Conservation (phyloP, 1,140 invertebrate species). For the Drosophila grimshawi region DNA sequence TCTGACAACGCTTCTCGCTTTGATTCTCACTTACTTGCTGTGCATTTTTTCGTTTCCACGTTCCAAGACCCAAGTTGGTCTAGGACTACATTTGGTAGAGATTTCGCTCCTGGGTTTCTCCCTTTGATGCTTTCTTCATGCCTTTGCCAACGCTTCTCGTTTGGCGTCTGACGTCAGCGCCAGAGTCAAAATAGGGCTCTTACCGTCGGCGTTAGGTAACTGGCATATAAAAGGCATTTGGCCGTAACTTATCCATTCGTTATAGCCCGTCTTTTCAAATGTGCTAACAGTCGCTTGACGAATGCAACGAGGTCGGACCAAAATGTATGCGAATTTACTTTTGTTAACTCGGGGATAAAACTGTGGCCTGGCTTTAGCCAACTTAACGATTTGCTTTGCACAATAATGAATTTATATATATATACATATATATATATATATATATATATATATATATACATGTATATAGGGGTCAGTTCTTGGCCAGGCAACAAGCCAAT, state of each 20-base stretch:
- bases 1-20: neutral
- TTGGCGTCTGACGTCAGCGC: conserved; percentile 25
- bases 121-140: neutral
- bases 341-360: conserved; percentile 45
- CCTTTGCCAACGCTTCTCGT: conserved; percentile 1
- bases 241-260: conserved; percentile 40
- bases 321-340: conserved; percentile 20
- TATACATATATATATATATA: conserved; percentile 3
- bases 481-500: neutral
- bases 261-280: conserved; percentile 37
- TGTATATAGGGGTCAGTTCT: conserved; percentile 17
- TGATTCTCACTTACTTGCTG: neutral
- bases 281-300: conserved; percentile 64
- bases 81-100: neutral
- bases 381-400: conserved; percentile 70
- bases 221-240: conserved; percentile 31
- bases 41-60: neutral
- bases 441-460: conserved; percentile 36
- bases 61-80: neutral
- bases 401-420: conserved; percentile 61
- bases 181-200: neutral
- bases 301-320: conserved; percentile 67
- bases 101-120: neutral
- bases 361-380: conserved; percentile 43
- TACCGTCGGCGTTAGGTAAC: conserved; percentile 21